phyloP scores from a whole-genome alignment of 2,113 vertebrate genomes.

The Blennius ocellaris region DNA sequence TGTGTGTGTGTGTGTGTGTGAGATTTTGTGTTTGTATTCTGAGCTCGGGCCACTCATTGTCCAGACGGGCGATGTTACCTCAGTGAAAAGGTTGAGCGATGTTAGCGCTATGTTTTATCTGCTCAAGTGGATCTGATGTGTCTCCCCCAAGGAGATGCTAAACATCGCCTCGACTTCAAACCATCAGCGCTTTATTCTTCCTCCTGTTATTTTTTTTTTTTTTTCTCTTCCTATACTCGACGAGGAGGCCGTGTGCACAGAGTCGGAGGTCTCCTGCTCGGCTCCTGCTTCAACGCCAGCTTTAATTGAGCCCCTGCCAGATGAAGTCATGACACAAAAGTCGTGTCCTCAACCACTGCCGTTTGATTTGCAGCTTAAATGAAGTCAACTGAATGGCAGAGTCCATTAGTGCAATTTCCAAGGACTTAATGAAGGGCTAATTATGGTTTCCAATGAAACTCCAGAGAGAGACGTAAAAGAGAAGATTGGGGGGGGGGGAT shows the following conservation, averaged over 20 bases:
- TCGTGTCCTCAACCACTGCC: conserved; percentile 48
- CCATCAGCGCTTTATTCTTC: conserved; percentile 9
- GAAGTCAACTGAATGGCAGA: conserved; percentile 66
- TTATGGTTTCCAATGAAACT: conserved; percentile 72
- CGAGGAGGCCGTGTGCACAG: background rate
- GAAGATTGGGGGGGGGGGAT: conserved; percentile 7
- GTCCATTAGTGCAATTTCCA: conserved; percentile 79
- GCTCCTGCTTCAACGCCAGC: conserved; percentile 44
- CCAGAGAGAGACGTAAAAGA: conserved; percentile 48
- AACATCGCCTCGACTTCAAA: conserved; percentile 45
- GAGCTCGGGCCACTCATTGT: conserved; percentile 27
- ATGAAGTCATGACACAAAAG: conserved; percentile 69
- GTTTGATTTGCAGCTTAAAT: conserved; percentile 75
- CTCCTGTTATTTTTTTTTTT: background rate
- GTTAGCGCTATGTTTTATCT: conserved; percentile 48
- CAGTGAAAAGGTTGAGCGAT: conserved; percentile 48
- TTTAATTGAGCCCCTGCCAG: conserved; percentile 66
- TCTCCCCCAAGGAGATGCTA: conserved; percentile 44
- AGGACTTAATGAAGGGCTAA: conserved; percentile 77
- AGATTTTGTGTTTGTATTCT: conserved; percentile 42
- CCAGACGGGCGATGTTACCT: conserved; percentile 27
- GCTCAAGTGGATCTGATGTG: conserved; percentile 40
- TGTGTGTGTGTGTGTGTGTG: no score
- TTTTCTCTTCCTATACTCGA: background rate
- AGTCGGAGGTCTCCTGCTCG: conserved; percentile 34